Conservation (phyloP, 2,888 invertebrate genomes). For the Atherix ibis region DNA sequence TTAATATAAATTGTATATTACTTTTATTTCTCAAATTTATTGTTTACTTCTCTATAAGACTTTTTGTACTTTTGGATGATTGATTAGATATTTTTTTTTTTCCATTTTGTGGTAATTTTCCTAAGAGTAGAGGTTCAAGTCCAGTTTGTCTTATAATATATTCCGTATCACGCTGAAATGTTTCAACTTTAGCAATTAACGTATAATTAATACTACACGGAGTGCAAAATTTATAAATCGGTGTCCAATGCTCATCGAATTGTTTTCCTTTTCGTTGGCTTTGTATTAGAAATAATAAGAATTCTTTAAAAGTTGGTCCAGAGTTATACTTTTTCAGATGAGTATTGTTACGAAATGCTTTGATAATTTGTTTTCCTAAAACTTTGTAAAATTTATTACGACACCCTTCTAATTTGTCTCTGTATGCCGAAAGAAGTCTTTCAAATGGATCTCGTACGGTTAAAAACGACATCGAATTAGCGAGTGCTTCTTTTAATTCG, state of each 20-base stretch:
- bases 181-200: conserved; percentile 48
- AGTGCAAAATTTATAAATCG: conserved; percentile 46
- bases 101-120: conserved; percentile 35
- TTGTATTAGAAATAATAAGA: conserved; percentile 49
- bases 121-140: conserved; percentile 37
- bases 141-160: conserved; percentile 44
- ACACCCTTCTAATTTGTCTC: conserved; percentile 56
- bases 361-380: conserved; percentile 47
- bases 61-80: conserved; percentile 29
- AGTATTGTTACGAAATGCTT: conserved; percentile 38
- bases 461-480: conserved; percentile 47
- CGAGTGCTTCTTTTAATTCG: conserved; percentile 45
- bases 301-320: conserved; percentile 53
- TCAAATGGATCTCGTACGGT: conserved; percentile 60
- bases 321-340: conserved; percentile 17
- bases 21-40: too few species aligned
- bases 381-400: conserved; percentile 53
- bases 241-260: conserved; percentile 50
- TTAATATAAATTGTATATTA: too few species aligned
- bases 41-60: conserved; percentile 38
- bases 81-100: conserved; percentile 36
- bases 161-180: conserved; percentile 41
- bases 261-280: conserved; percentile 39
- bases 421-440: conserved; percentile 51
- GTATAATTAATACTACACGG: conserved; percentile 49